These are phyloP conservation scores for Silurus lanzhouensis DNA, from an alignment of 2,797 vertebrate genomes.

Conservation along the genomic window DNA sequence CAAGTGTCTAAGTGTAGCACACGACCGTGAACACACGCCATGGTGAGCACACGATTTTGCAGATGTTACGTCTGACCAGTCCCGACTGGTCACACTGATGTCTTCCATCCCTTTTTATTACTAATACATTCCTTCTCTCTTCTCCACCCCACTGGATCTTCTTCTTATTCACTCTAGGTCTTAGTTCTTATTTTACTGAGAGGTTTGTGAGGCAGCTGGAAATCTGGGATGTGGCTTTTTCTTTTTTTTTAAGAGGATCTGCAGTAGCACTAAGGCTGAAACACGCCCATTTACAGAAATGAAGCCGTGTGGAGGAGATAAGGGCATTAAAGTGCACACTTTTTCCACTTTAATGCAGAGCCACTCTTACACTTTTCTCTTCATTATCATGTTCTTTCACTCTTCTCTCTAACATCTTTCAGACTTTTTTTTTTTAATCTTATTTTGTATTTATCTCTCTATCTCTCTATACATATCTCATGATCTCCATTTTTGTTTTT, in stretches of 20 bases:
- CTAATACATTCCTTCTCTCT: neutral
- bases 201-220: neutral
- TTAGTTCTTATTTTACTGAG: conserved; percentile 3
- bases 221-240: neutral
- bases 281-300: neutral
- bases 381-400: neutral
- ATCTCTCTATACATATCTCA: neutral
- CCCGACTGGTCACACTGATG: neutral
- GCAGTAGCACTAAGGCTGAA: neutral
- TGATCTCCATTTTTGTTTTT: neutral
- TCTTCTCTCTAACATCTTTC: neutral
- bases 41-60: neutral
- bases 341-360: neutral
- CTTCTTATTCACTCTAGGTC: neutral
- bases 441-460: neutral
- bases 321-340: neutral
- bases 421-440: neutral
- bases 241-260: neutral
- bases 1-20: neutral
- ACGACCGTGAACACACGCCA: neutral
- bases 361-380: neutral
- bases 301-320: neutral
- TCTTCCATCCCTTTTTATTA: neutral
- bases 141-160: neutral
- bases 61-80: neutral